Percentiles rank a stretch among this genome's conserved stretches.
Conservation (phyloP, 2,888 invertebrate genomes). For the Drosophila multiciliata region DNA sequence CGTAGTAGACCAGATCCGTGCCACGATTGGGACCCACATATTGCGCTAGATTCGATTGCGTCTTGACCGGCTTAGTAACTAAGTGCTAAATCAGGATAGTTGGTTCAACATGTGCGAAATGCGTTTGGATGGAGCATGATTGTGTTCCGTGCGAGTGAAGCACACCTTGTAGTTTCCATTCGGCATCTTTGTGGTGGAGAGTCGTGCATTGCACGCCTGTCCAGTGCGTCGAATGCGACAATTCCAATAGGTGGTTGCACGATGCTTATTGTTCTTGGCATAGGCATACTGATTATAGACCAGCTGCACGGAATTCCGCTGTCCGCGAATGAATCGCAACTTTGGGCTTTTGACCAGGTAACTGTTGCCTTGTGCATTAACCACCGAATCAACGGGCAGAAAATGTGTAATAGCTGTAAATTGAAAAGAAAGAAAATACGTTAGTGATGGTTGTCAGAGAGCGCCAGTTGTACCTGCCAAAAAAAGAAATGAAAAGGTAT, state of each 20-base stretch:
- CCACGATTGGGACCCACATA: constrained; percentile 76
- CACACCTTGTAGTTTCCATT: constrained; percentile 81
- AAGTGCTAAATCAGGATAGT: constrained; percentile 36
- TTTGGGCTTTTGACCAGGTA: background rate
- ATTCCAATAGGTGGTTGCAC: constrained; percentile 83
- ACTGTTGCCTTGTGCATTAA: constrained; percentile 24
- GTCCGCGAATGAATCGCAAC: constrained; percentile 82
- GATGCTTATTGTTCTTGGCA: constrained; percentile 82
- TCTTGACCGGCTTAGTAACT: constrained; percentile 32
- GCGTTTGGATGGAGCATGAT: constrained; percentile 81
- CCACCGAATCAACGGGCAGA: constrained; percentile 26
- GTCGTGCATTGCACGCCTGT: constrained; percentile 79
- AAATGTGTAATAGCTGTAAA: constrained; percentile 14
- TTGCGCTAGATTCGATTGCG: constrained; percentile 40
- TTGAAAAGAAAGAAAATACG: constrained; percentile 10
- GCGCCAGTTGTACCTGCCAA: constrained; percentile 2
- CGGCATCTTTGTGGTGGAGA: constrained; percentile 76
- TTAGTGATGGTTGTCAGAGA: constrained; percentile 16
- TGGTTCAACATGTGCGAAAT: constrained; percentile 69
- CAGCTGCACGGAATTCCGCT: constrained; percentile 78
- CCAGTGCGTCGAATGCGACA: constrained; percentile 82
- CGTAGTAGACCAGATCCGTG: constrained; percentile 79
- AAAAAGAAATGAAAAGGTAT: constrained; percentile 17
- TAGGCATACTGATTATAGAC: constrained; percentile 82
- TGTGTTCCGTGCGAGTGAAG: constrained; percentile 82